These are phyloP conservation scores for Oncopodura yosiiana DNA, from an alignment of 1,140 invertebrate genomes.

Conservation along the genomic window DNA sequence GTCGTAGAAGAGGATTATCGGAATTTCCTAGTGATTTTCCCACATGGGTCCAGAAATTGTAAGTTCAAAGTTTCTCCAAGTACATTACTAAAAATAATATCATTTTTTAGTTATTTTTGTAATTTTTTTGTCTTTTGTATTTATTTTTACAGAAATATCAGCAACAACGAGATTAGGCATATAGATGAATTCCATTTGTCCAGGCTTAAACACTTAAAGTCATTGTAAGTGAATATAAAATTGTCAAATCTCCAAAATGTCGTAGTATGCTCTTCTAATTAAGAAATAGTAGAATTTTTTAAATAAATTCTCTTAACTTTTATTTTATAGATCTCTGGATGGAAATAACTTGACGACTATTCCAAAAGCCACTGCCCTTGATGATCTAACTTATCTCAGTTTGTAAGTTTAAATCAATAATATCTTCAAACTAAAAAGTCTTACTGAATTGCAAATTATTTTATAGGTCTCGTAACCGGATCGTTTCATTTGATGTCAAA, in stretches of 20 bases:
- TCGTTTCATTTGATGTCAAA: conserved; percentile 46
- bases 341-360: conserved; percentile 37
- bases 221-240: conserved; percentile 28
- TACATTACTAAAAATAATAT: too few relatives aligned
- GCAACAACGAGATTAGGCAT: conserved; percentile 22
- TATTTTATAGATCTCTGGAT: conserved; percentile 33
- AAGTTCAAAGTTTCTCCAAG: too few relatives aligned
- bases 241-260: too few relatives aligned
- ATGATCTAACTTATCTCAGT: conserved; percentile 32
- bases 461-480: conserved; percentile 52
- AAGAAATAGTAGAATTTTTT: neutral
- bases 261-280: too few relatives aligned
- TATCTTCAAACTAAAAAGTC: neutral
- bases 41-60: conserved; percentile 30
- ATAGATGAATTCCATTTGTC: conserved; percentile 1
- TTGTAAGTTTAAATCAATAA: conserved; percentile 35
- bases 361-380: conserved; percentile 31
- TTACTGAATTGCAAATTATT: conserved; percentile 9
- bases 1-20: conserved; percentile 13
- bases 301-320: neutral
- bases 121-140: conserved; percentile 1
- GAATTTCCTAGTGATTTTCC: conserved; percentile 27
- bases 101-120: too few relatives aligned
- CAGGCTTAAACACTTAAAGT: conserved; percentile 12
- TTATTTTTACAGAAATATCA: conserved; percentile 25